phyloP scores from a whole-genome alignment of 2,797 vertebrate genomes.

The Acanthis flammea region DNA sequence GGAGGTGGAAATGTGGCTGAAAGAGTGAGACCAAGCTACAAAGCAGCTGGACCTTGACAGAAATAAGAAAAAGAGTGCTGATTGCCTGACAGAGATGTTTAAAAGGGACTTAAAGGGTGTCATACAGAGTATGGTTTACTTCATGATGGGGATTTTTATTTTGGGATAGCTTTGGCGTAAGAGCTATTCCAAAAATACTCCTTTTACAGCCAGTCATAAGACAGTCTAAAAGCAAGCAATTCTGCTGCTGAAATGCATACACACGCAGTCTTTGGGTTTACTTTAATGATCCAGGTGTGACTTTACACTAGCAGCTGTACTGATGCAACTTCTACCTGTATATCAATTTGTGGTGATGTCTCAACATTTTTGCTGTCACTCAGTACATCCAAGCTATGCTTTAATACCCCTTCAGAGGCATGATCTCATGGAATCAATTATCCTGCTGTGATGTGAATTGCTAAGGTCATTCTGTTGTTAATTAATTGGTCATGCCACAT shows the following conservation, averaged over 20 bases:
- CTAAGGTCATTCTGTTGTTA: constrained; percentile 37
- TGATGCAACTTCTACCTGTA: background rate
- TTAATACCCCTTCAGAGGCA: constrained; percentile 1
- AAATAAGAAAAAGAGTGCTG: background rate
- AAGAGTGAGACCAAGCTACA: background rate
- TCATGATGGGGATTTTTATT: background rate
- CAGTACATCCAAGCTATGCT: background rate
- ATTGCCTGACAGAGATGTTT: background rate
- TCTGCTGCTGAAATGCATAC: background rate
- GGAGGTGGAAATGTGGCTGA: background rate
- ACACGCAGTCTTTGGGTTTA: background rate
- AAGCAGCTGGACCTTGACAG: background rate
- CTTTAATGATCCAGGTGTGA: background rate
- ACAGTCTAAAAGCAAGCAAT: background rate
- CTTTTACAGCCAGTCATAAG: background rate
- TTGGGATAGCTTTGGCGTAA: background rate
- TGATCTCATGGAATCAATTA: constrained; percentile 36
- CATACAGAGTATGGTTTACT: background rate
- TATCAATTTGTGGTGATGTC: background rate
- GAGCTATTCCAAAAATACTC: background rate
- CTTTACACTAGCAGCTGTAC: background rate
- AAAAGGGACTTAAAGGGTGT: background rate
- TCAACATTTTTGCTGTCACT: background rate
- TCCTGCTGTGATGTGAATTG: background rate
- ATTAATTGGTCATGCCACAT: constrained; percentile 1